These are phyloP conservation scores for Orussus abietinus DNA, from an alignment of 1,140 invertebrate species.

Conservation along the genomic window DNA sequence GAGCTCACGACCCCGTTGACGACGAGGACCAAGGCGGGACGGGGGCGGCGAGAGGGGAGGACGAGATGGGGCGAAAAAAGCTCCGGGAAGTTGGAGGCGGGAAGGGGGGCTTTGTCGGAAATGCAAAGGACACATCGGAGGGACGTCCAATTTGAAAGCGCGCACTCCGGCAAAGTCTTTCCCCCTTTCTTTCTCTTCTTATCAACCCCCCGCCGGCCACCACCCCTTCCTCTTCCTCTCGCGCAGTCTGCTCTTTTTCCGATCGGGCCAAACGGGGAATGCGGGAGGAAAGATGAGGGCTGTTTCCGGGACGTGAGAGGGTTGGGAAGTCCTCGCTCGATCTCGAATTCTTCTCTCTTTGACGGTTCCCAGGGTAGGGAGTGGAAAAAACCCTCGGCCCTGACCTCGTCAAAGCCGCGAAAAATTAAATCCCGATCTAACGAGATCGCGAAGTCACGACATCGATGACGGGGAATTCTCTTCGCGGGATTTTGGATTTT, in stretches of 20 bases:
- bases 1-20: background rate
- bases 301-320: no score
- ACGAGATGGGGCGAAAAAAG: constrained; percentile 1
- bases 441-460: no score
- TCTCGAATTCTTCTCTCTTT: no score
- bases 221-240: background rate
- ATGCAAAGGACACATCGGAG: no score
- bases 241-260: background rate
- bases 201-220: background rate
- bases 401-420: no score
- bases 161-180: constrained; percentile 1
- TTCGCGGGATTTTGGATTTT: no score
- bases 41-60: background rate
- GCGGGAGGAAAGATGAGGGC: constrained; percentile 1
- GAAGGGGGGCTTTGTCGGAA: background rate
- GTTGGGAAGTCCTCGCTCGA: no score
- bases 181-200: constrained; percentile 1
- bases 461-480: no score
- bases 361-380: no score
- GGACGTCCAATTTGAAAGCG: constrained; percentile 11
- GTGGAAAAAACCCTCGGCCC: no score
- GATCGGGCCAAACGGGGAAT: background rate
- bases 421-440: no score
- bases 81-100: background rate
- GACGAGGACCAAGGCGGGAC: background rate